Evolutionary conservation across 2,113 vertebrate species (phyloP), one percentile per base, ranked within the genome.

Genomic region (Tetrao urogallus): DNA sequence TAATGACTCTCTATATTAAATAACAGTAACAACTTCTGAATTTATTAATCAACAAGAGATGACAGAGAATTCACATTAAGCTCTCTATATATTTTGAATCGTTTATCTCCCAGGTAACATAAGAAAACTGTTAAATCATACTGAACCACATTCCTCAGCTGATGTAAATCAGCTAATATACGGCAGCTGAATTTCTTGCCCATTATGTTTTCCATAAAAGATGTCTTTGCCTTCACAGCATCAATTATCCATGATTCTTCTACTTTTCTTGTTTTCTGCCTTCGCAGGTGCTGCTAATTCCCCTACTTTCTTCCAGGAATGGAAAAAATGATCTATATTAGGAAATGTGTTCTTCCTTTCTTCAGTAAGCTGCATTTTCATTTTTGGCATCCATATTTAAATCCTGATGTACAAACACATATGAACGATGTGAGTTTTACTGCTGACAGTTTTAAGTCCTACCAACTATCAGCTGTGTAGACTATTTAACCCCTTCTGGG

Each of bases 381-480:
- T 94, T 94, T 95, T 94, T 91, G 82, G 71, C 95, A 89, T 93
- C 95, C 94, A 82, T 94, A 93, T 96, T 92, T 94, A 83, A 94
- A 92, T 79, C 88, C 76, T 94, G 72, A 86, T 86, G 79, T 57
- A 78, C 70, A 86, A 21, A 86, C 76, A 81, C 21, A 89, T 66
- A 65, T 70, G 82, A 94, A 95, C 63, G 42, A 88, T 91, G 52
- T 81, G 76, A 73, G 24, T 5, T 94, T 96, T 91, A 76, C 57
- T 92, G 91, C 91, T 92, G 88, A 72, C 89, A 86, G 69, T 86
- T 96, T 95, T 89, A 92, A 95, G 96, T 93, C 60, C 60, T 76
- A 6, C 69, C 43, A 57, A 50, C 30, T 89, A 66, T 78, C 80
- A 94, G 75, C 92, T 66, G 82, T 77, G 28, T 22, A 88, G 87